Evolutionary conservation across 2,113 vertebrate species (phyloP), one percentile per base, ranked within the genome.

Genomic region (Cromileptes altivelis): DNA sequence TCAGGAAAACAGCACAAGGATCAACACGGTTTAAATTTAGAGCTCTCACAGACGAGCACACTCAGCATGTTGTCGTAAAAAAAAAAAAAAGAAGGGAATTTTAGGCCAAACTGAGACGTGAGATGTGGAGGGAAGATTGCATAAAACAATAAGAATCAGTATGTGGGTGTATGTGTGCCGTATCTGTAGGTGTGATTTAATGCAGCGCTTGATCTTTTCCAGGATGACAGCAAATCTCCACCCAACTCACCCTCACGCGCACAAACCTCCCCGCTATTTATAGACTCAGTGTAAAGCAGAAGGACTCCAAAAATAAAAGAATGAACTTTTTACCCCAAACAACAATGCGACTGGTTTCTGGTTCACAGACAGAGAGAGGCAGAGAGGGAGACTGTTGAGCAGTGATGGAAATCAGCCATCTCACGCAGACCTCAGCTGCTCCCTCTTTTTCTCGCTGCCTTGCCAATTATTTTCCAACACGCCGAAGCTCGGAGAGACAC

Each of bases 401-500:
- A 89, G 94, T 92, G 92, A 89, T 92, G 95, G 81, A 88, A 83
- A 82, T 74, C 88, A 82, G 81, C 76, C 70, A 19, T 84, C 84
- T 71, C 75, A 70, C 68, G 23, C 75, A 61, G 50, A 73, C 85
- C 94, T 96, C 96, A 95, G 93, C 96, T 96, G 95, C 85, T 85
- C 86, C 55, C 62, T 78, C 37, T 40, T 23, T 65, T 33, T 78
- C 57, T 75, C 56, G 21, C 33, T 9, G 19, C 15, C 55, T 2
- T 9, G 9, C 55, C 84, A 83, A 83, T 84, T 76, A 53, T 70
- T 85, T 80, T 81, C 80, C 78, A 76, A 65, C 76, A 70, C 12
- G 64, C n/a, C 42, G 37, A 78, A 13, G 42, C 70, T 76, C 80
- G 50, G 50, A 30, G 45, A 55, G 50, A 30, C 33, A 58, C 19